These are phyloP conservation scores for Lycaena phlaeas DNA, from an alignment of 2,888 invertebrate species.

Conservation along the genomic window DNA sequence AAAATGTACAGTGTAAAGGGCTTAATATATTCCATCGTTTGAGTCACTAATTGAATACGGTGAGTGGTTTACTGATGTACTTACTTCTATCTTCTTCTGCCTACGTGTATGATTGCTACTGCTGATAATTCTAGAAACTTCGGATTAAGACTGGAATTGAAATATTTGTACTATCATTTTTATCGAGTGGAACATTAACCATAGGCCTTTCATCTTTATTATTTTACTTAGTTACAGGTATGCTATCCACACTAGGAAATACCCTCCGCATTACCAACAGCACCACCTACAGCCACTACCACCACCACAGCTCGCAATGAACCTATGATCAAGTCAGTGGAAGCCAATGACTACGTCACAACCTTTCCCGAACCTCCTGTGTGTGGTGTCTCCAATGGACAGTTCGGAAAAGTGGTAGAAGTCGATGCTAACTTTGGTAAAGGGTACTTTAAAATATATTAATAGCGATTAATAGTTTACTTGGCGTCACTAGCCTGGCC, in stretches of 20 bases:
- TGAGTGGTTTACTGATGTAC: no score
- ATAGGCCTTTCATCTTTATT: background rate
- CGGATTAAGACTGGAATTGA: no score
- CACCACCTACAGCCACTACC: constrained; percentile 18
- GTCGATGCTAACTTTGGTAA: constrained; percentile 75
- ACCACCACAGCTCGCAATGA: constrained; percentile 10
- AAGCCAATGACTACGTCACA: constrained; percentile 29
- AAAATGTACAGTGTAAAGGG: constrained; percentile 2
- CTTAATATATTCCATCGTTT: no score
- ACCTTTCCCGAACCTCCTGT: constrained; percentile 53
- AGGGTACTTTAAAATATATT: constrained; percentile 16
- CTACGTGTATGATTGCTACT: no score
- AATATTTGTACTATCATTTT: no score
- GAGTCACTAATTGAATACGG: no score
- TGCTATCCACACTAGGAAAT: constrained; percentile 44
- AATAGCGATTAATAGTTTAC: no score
- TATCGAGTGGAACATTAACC: no score
- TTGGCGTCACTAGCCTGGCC: no score
- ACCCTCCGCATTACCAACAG: constrained; percentile 21
- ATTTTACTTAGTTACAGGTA: constrained; percentile 32
- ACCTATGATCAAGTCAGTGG: constrained; percentile 20
- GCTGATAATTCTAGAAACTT: no score
- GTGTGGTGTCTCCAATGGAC: constrained; percentile 76
- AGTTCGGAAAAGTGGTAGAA: constrained; percentile 79
- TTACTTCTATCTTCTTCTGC: no score